Base-by-base conservation (phyloP, 2,113 vertebrate species). In the Petroica traversi region DNA sequence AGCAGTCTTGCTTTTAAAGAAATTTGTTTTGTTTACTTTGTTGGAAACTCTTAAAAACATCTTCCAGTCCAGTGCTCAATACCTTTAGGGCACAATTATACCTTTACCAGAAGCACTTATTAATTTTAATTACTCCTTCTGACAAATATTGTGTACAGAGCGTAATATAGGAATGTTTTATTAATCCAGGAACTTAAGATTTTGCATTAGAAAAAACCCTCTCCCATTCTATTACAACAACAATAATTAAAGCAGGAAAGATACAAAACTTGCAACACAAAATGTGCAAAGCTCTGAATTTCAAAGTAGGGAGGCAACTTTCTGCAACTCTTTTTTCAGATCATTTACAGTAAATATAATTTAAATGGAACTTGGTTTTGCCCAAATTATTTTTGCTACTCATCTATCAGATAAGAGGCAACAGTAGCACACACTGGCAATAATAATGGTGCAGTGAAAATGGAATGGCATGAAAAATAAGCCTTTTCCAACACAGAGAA, bases 51-150 rank as follows among this genome's bases (percentile, higher is more conserved):
- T 72, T 40, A 64, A 62, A 79, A 82, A 85, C 36, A 62, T 19
- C 75, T 92, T 94, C 85, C 71, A 89, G 61, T n/a, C 68, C 78
- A 78, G 22, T 49, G 82, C 75, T 87, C 14, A 3, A 19, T 54
- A 80, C 69, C 83, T 95, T 85, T 72, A 92, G 73, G 82, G 82
- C 48, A 96, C 77, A 91, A 85, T 96, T 95, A 78, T 36, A 72
- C 43, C 49, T 69, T 73, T 84, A 82, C 48, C 74, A 97, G 62
- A 75, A 92, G 72, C 45, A 87, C 49, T 89, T 88, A 88, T 93
- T 95, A 91, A 93, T 89, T 92, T 95, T 87, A 92, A 90, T 92
- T 89, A 87, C 38, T 52, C 43, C 46, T 89, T 73, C 93, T 88
- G 38, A 93, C 74, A 88, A 93, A 77, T 67, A 84, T 46, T 95